Conservation (phyloP, 2,888 invertebrate species). For the Agrochola litura region DNA sequence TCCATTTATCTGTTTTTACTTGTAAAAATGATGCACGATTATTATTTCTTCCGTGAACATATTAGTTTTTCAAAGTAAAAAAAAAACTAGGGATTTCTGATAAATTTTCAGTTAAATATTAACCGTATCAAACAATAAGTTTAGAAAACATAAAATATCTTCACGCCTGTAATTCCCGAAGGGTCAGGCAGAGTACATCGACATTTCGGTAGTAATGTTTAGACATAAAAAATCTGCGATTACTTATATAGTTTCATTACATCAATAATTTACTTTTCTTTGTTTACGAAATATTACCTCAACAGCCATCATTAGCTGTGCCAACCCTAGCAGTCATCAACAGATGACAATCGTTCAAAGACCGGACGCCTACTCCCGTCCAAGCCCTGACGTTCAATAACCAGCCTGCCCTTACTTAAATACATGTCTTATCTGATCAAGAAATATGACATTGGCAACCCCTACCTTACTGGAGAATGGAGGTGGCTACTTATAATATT, state of each 20-base stretch:
- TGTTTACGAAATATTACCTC: not conserved
- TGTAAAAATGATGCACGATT: fast-evolving
- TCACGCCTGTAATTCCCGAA: not conserved
- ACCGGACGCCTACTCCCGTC: slow-evolving; percentile 81
- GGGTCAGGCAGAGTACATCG: not conserved
- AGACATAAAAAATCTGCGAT: not conserved
- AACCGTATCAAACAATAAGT: not conserved
- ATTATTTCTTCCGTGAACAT: too few species aligned
- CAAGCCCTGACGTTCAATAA: slow-evolving; percentile 84
- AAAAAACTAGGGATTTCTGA: not conserved
- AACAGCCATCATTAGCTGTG: slow-evolving; percentile 14
- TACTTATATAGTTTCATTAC: too few species aligned
- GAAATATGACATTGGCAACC: slow-evolving; percentile 62
- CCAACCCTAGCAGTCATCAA: slow-evolving; percentile 83
- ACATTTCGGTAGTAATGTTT: not conserved
- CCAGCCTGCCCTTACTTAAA: slow-evolving; percentile 71
- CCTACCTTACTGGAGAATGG: slow-evolving; percentile 11
- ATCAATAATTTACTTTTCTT: not conserved
- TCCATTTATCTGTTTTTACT: too few species aligned
- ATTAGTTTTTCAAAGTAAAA: too few species aligned
- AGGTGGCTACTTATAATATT: not conserved
- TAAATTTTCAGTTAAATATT: not conserved
- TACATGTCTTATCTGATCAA: slow-evolving; percentile 64
- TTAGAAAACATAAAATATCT: not conserved
- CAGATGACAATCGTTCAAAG: slow-evolving; percentile 87